Percentiles rank a stretch among this genome's conserved stretches.
Conservation (phyloP, 2,888 invertebrate genomes). For the Schrankia costaestrigalis region DNA sequence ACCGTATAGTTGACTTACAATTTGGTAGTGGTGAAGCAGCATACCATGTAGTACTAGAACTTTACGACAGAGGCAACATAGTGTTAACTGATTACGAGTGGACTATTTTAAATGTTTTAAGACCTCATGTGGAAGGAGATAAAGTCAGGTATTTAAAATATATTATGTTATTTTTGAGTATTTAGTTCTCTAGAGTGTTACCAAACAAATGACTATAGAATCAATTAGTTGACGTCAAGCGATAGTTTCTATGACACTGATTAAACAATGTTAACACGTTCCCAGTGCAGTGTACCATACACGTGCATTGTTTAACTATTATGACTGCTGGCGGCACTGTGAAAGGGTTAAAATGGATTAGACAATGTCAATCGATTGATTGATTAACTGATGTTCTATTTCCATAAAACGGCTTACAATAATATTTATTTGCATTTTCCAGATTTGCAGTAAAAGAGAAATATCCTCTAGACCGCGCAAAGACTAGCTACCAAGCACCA, state of each 20-base stretch:
- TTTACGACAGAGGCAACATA: constrained; percentile 98
- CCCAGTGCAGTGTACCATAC: too few species aligned
- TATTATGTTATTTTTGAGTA: background rate
- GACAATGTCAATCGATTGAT: too few species aligned
- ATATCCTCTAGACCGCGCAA: constrained; percentile 91
- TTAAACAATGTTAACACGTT: too few species aligned
- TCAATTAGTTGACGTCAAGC: too few species aligned
- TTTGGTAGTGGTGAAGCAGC: constrained; percentile 97
- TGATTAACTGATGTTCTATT: background rate
- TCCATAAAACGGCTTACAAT: background rate
- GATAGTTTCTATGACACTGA: too few species aligned
- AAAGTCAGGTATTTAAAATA: constrained; percentile 82
- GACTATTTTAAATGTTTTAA: constrained; percentile 94
- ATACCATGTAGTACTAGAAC: constrained; percentile 96
- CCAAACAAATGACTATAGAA: too few species aligned
- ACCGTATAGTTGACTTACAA: constrained; percentile 96
- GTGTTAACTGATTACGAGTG: constrained; percentile 94
- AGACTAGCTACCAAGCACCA: constrained; percentile 80
- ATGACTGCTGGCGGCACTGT: too few species aligned
- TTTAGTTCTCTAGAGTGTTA: too few species aligned
- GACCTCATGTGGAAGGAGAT: constrained; percentile 95
- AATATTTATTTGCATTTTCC: constrained; percentile 6
- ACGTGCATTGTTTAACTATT: too few species aligned
- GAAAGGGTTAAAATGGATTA: too few species aligned
- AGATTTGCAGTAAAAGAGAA: constrained; percentile 96